Evolutionary conservation across 1,140 invertebrate species (phyloP).

Genomic region (Elymnias hypermnestra): DNA sequence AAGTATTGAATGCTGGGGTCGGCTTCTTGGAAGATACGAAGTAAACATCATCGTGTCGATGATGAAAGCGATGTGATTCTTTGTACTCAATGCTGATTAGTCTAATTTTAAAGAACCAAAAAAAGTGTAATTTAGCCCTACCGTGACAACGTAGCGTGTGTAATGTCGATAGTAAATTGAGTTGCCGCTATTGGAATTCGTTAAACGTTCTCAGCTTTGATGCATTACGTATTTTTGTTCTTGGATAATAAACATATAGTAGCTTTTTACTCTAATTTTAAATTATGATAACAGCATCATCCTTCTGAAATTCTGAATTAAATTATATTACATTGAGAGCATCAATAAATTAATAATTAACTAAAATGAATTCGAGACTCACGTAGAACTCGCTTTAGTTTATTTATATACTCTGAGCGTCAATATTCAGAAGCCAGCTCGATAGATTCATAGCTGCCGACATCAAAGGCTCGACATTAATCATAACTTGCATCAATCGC

Average conservation of each 20-base stretch:
- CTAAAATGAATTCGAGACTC: slow-evolving; percentile 48
- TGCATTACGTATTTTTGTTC: background rate
- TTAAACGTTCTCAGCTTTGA: slow-evolving; percentile 13
- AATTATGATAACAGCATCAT: too few relatives aligned
- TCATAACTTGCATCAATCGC: slow-evolving; percentile 74
- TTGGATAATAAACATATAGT: too few relatives aligned
- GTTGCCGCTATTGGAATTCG: slow-evolving; percentile 24
- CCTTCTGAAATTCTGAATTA: too few relatives aligned
- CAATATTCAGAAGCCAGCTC: slow-evolving; percentile 65
- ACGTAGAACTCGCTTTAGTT: slow-evolving; percentile 43
- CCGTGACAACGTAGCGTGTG: slow-evolving; percentile 45
- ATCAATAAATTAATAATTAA: slow-evolving; percentile 66
- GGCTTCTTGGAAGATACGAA: slow-evolving; percentile 59
- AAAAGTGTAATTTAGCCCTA: slow-evolving; percentile 48
- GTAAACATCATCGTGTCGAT: slow-evolving; percentile 73
- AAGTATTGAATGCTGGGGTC: slow-evolving; percentile 69
- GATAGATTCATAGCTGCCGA: slow-evolving; percentile 72
- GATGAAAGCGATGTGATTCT: slow-evolving; percentile 74
- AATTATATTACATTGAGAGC: slow-evolving; percentile 31
- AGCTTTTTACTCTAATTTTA: too few relatives aligned
- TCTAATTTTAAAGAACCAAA: slow-evolving; percentile 61
- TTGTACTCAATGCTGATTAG: slow-evolving; percentile 71
- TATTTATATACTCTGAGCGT: slow-evolving; percentile 60
- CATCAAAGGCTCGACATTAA: slow-evolving; percentile 71
- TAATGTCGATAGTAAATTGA: slow-evolving; percentile 35